Base-by-base conservation (phyloP, 2,113 vertebrate species). In the Notothenia rossii region DNA sequence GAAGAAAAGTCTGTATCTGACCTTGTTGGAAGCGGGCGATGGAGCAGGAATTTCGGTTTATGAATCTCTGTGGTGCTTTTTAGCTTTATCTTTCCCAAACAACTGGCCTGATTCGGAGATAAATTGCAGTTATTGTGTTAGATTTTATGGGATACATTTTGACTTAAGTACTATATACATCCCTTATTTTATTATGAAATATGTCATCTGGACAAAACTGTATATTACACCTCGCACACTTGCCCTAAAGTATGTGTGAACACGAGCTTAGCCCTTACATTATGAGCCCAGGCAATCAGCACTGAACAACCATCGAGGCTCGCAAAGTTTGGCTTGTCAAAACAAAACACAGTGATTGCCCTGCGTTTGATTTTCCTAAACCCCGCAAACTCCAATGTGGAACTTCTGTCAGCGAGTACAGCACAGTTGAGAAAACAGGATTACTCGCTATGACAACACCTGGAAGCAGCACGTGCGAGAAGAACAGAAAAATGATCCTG, bases 381-480 rank as follows among this genome's bases (percentile, higher is more conserved):
- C 75, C 69, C 29, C 67, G 79, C 75, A 90, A 92, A 85, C 73
- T 77, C 82, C 77, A 75, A 10, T 53, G 81, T 78, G 76, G 81
- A 90, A 87, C 87, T 77, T 68, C 76, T 82, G 89, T 79, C 83
- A 81, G 61, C 51, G 11, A 77, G 81, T 87, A 63, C 51, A 17
- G 88, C 74, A 59, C 83, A 2, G 72, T 90, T 86, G 83, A 78
- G 75, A 78, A 91, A 94, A 92, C 90, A 93, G 81, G 88, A 93
- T 94, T 90, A 91, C 72, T 93, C 25, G 25, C 85, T 79, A 90
- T 88, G 75, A 88, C 80, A 92, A 92, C 91, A 91, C 88, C 90
- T 89, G 82, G 78, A 86, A 81, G 83, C 78, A 80, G 81, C 88
- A 90, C 71, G 83, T 90, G 87, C 22, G 53, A 70, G 79, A 72